Evolutionary conservation across 2,797 vertebrate genomes (phyloP).

Genomic region (Enteromius viviparus): DNA sequence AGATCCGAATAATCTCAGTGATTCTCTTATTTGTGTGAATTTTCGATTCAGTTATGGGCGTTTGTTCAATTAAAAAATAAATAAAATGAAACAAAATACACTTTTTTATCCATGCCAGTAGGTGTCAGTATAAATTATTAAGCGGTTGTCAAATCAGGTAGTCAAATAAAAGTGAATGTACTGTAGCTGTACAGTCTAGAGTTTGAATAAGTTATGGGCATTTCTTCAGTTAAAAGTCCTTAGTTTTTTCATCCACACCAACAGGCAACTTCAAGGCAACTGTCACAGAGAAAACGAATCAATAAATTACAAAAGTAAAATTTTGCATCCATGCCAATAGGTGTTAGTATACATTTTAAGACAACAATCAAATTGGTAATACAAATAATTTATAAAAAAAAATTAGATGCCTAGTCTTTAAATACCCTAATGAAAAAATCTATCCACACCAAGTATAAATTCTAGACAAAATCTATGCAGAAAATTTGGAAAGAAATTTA

Average conservation of each 20-base stretch:
- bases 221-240: background rate
- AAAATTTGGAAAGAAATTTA: background rate
- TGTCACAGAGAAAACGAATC: background rate
- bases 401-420: background rate
- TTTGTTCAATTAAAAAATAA: background rate
- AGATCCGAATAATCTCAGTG: background rate
- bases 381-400: background rate
- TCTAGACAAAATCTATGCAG: background rate
- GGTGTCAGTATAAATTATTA: background rate
- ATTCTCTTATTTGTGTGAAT: background rate
- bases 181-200: background rate
- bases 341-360: background rate
- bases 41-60: background rate
- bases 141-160: background rate
- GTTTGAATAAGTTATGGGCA: background rate
- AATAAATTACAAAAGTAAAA: background rate
- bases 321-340: background rate
- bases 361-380: background rate
- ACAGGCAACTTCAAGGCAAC: background rate
- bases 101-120: background rate
- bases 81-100: background rate
- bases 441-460: background rate
- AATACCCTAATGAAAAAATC: background rate
- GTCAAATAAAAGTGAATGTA: background rate
- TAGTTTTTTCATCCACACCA: background rate